Percentiles rank a stretch among this genome's conserved stretches.
These are phyloP conservation scores for Gnathonemus echidnorhynchus DNA, from an alignment of 2,113 vertebrate species.

Conservation along the genomic window DNA sequence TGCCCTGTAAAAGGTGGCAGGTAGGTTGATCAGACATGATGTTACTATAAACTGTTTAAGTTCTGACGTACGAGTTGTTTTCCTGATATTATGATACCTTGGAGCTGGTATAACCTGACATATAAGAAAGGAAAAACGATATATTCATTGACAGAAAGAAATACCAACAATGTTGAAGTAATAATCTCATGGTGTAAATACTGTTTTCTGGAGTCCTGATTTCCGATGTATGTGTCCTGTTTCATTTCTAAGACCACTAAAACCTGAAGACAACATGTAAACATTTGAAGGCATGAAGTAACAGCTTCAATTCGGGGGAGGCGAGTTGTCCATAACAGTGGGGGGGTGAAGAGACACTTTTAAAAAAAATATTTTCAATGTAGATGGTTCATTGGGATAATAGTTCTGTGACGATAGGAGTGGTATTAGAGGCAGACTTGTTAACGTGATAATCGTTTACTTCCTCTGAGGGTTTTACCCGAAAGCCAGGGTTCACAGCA, in stretches of 20 bases:
- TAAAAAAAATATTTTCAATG: not conserved
- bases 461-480: not conserved
- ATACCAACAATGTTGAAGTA: not conserved
- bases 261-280: not conserved
- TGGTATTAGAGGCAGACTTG: not conserved
- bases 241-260: not conserved
- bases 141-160: not conserved
- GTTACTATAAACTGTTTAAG: not conserved
- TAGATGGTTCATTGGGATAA: not conserved
- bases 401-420: not conserved
- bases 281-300: not conserved
- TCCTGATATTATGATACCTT: not conserved
- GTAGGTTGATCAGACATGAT: not conserved
- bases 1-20: not conserved
- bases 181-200: not conserved
- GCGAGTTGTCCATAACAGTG: not conserved
- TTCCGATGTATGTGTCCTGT: not conserved
- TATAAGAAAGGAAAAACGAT: not conserved
- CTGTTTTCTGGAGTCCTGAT: constrained; percentile 2
- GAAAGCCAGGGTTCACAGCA: not conserved
- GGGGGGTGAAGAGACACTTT: not conserved
- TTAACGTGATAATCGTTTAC: constrained; percentile 4
- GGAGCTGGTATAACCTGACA: not conserved
- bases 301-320: not conserved
- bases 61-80: not conserved